These are phyloP conservation scores for Ormyrus rosae DNA, from an alignment of 2,888 invertebrate species.

Conservation along the genomic window DNA sequence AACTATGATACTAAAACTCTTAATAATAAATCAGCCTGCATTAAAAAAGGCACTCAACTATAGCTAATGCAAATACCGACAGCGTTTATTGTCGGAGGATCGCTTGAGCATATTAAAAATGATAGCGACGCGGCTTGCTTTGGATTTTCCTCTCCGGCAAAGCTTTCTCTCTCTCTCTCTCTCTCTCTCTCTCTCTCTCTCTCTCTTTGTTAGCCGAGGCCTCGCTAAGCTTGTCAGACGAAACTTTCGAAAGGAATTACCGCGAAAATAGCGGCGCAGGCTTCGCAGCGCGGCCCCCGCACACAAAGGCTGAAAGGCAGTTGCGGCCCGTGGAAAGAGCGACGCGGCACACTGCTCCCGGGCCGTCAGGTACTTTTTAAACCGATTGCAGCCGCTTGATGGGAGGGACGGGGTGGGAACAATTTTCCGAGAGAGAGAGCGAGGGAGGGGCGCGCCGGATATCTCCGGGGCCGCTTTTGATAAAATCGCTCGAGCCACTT, in stretches of 20 bases:
- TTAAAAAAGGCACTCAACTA: too few relatives aligned
- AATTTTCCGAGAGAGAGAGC: constrained; percentile 23
- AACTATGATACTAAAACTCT: too few relatives aligned
- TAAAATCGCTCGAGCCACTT: constrained; percentile 8
- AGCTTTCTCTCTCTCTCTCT: constrained; percentile 20
- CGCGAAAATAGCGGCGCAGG: constrained; percentile 40
- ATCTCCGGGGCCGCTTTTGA: constrained; percentile 33
- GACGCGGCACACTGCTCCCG: neutral
- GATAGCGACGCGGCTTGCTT: constrained; percentile 24
- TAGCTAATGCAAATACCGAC: neutral
- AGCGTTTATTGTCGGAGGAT: constrained; percentile 19
- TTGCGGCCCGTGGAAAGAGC: neutral
- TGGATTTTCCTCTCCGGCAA: constrained; percentile 42
- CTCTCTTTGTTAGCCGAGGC: constrained; percentile 10
- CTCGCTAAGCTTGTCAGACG: constrained; percentile 38
- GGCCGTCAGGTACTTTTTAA: constrained; percentile 46
- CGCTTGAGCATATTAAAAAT: constrained; percentile 3
- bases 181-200: constrained; percentile 9
- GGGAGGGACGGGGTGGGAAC: constrained; percentile 4
- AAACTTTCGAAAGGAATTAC: constrained; percentile 54
- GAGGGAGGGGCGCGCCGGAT: constrained; percentile 1
- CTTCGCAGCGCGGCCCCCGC: constrained; percentile 2
- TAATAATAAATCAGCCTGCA: too few relatives aligned
- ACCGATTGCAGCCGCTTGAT: constrained; percentile 52
- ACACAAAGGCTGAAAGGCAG: constrained; percentile 46